Conservation (phyloP, 2,888 invertebrate genomes). For the Zootermopsis nevadensis region DNA sequence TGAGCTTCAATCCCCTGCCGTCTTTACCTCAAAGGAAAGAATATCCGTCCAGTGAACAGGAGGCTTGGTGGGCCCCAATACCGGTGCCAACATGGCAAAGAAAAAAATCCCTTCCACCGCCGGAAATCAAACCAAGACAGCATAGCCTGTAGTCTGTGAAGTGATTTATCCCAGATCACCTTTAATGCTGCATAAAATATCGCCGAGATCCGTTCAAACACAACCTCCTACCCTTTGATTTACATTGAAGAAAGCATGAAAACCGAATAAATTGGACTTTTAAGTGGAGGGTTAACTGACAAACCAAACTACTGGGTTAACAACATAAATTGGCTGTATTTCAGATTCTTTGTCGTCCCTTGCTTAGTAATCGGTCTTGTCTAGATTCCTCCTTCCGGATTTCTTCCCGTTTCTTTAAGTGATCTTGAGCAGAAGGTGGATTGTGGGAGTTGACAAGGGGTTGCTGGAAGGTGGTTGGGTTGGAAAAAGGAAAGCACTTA, state of each 20-base stretch:
- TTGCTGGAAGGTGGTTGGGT: not conserved
- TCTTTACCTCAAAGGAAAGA: too few species aligned
- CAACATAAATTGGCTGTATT: not conserved
- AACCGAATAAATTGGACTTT: constrained; percentile 19
- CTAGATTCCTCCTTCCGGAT: constrained; percentile 18
- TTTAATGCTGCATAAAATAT: too few species aligned
- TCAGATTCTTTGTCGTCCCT: not conserved
- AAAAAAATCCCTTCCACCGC: too few species aligned
- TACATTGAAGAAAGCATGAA: not conserved
- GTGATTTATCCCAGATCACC: too few species aligned
- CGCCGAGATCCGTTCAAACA: too few species aligned
- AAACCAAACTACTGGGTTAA: not conserved
- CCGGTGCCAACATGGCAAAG: too few species aligned
- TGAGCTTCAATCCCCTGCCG: too few species aligned
- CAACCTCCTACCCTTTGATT: too few species aligned
- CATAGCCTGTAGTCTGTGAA: too few species aligned
- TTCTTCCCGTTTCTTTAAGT: constrained; percentile 29
- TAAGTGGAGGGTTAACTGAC: not conserved
- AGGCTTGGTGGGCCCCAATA: too few species aligned
- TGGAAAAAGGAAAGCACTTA: constrained; percentile 50
- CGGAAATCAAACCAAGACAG: too few species aligned
- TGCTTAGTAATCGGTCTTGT: constrained; percentile 18
- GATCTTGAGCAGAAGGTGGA: constrained; percentile 7
- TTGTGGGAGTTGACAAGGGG: not conserved
- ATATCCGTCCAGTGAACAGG: too few species aligned